Conservation (phyloP, 2,113 vertebrate genomes). For the Notiomystis cincta region DNA sequence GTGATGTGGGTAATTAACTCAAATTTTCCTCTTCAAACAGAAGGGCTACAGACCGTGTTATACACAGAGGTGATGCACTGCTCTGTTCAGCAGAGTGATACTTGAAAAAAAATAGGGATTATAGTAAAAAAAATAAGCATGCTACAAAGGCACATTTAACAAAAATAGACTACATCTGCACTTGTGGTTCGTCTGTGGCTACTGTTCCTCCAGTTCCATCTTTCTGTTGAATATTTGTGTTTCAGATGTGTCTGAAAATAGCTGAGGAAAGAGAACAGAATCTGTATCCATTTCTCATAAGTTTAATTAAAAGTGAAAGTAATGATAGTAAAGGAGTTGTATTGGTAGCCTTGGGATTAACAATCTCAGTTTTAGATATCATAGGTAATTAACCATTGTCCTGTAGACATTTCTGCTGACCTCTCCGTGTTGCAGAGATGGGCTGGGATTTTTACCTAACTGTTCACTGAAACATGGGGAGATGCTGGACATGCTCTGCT, state of each 20-base stretch:
- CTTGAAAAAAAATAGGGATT: background rate
- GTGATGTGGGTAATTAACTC: background rate
- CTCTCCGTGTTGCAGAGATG: background rate
- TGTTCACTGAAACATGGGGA: background rate
- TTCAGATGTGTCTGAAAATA: background rate
- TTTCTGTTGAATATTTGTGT: background rate
- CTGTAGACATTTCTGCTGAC: background rate
- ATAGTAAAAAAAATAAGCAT: accelerated
- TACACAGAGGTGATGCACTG: background rate
- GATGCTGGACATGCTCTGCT: too few species aligned
- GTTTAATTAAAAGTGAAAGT: background rate
- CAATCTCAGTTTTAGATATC: background rate
- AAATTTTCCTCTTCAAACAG: background rate
- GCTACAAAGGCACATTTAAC: background rate
- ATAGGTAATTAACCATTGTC: background rate
- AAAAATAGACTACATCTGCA: conserved; percentile 3
- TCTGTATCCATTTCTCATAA: background rate
- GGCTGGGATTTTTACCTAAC: background rate
- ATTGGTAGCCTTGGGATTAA: background rate
- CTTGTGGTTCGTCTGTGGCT: conserved; percentile 42
- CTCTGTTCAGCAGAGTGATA: background rate
- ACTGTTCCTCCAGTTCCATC: background rate
- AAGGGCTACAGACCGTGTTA: background rate
- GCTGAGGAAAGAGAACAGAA: background rate
- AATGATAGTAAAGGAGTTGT: background rate